These are phyloP conservation scores for Enteromius fasciolatus DNA, from an alignment of 2,797 vertebrate genomes.

Conservation along the genomic window DNA sequence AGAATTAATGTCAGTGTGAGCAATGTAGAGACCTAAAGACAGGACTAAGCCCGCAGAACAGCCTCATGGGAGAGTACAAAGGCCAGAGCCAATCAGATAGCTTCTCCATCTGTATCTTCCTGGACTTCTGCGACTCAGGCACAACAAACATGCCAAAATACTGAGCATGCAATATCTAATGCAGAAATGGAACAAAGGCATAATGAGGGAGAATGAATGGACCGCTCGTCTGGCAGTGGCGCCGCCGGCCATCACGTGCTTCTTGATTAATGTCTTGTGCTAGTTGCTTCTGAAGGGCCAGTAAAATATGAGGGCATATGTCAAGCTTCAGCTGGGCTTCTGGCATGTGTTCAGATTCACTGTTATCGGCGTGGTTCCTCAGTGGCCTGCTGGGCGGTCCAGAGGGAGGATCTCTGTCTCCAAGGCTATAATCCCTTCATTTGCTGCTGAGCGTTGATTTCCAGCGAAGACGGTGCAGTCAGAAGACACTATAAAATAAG, in stretches of 20 bases:
- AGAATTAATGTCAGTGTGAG: not conserved
- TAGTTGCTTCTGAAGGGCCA: slow-evolving; percentile 75
- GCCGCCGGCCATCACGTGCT: slow-evolving; percentile 65
- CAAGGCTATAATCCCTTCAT: slow-evolving; percentile 53
- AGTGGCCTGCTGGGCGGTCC: slow-evolving; percentile 23
- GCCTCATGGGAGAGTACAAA: not conserved
- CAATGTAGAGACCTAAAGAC: not conserved
- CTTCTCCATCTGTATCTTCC: not conserved
- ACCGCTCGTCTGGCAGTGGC: slow-evolving; percentile 57
- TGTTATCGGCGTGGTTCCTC: slow-evolving; percentile 38
- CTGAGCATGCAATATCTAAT: not conserved
- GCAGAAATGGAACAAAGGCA: not conserved
- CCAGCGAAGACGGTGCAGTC: not conserved
- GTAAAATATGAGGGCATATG: slow-evolving; percentile 79
- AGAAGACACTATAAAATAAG: not conserved
- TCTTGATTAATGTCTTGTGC: slow-evolving; percentile 76
- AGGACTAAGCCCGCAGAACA: not conserved
- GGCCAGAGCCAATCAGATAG: slow-evolving; percentile 1
- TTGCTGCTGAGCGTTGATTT: slow-evolving; percentile 48
- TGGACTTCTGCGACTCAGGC: not conserved
- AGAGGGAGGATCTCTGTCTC: slow-evolving; percentile 45
- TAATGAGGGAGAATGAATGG: slow-evolving; percentile 22
- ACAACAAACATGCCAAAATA: not conserved
- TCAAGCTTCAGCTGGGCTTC: slow-evolving; percentile 70
- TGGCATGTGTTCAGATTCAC: slow-evolving; percentile 70